Conservation (phyloP, 35 echinoderm and acorn worm genomes). For the Hemicentrotus pulcherrimus region DNA sequence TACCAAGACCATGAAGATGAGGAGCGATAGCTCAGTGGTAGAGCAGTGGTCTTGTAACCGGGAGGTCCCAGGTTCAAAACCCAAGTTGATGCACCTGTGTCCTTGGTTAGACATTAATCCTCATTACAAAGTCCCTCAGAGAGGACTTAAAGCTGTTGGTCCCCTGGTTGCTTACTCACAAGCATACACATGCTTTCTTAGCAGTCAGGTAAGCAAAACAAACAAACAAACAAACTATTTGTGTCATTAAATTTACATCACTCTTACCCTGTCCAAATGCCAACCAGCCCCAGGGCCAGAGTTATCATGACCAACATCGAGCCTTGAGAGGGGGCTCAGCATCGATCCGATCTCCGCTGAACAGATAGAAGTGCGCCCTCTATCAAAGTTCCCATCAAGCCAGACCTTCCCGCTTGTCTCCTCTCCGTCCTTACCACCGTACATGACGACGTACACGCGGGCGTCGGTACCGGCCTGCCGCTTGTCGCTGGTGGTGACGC, state of each 20-base stretch:
- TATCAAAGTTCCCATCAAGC: constrained; percentile 89
- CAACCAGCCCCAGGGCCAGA: constrained; percentile 87
- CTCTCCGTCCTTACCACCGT: constrained; percentile 85
- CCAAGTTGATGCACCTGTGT: no score
- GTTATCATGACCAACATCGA: constrained; percentile 97
- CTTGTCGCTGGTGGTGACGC: constrained; percentile 90
- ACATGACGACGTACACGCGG: constrained; percentile 85
- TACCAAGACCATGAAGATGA: no score
- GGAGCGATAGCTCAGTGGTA: no score
- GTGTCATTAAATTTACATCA: not conserved
- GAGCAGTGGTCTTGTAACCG: no score
- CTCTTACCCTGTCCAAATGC: constrained; percentile 88
- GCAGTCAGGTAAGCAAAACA: no score
- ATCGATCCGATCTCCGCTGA: constrained; percentile 75
- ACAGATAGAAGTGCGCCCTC: constrained; percentile 89
- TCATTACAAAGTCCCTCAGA: no score
- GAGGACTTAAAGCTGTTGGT: no score
- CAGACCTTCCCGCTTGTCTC: constrained; percentile 93
- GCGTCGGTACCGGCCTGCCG: constrained; percentile 85
- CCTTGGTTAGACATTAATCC: no score
- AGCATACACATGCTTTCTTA: no score
- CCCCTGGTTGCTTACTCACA: no score
- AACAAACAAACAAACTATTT: no score
- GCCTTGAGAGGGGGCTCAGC: constrained; percentile 84
- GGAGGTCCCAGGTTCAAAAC: no score